Evolutionary conservation across 2,113 vertebrate genomes (phyloP).

Genomic region (Shinisaurus crocodilurus): DNA sequence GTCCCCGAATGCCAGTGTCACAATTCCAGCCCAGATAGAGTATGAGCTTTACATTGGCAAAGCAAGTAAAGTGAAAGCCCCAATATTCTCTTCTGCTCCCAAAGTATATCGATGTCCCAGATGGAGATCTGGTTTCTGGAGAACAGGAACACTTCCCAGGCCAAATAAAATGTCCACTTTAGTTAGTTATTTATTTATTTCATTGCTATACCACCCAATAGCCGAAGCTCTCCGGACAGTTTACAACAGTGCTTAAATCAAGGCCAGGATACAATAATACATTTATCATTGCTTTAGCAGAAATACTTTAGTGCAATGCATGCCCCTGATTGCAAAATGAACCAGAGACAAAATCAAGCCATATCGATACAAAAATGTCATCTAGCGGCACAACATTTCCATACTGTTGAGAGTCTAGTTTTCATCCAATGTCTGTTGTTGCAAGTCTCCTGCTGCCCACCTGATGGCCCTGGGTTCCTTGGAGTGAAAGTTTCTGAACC

Average conservation of each 20-base stretch:
- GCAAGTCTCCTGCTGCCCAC: slow-evolving; percentile 41
- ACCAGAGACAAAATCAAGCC: neutral
- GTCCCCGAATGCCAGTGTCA: too few relatives aligned
- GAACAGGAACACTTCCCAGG: neutral
- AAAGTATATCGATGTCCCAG: too few relatives aligned
- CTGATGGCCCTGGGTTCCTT: slow-evolving; percentile 28
- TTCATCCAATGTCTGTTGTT: slow-evolving; percentile 33
- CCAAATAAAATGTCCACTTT: neutral
- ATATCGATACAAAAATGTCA: slow-evolving; percentile 11
- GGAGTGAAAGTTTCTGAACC: slow-evolving; percentile 34
- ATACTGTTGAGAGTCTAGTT: slow-evolving; percentile 35
- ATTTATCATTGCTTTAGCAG: neutral
- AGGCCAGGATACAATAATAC: too few relatives aligned
- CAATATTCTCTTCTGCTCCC: too few relatives aligned
- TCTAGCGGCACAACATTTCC: slow-evolving; percentile 38
- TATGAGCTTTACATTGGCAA: too few relatives aligned
- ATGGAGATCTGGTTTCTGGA: too few relatives aligned
- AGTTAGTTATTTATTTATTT: too few relatives aligned
- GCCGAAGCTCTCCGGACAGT: too few relatives aligned
- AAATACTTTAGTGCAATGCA: neutral
- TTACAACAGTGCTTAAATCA: too few relatives aligned
- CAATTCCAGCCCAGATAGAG: too few relatives aligned
- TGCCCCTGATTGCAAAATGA: slow-evolving; percentile 19
- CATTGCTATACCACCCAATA: too few relatives aligned
- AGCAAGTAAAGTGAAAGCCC: too few relatives aligned